These are phyloP conservation scores for Heterodera filipjevi DNA, from an alignment of 2,888 invertebrate species.

Conservation along the genomic window DNA sequence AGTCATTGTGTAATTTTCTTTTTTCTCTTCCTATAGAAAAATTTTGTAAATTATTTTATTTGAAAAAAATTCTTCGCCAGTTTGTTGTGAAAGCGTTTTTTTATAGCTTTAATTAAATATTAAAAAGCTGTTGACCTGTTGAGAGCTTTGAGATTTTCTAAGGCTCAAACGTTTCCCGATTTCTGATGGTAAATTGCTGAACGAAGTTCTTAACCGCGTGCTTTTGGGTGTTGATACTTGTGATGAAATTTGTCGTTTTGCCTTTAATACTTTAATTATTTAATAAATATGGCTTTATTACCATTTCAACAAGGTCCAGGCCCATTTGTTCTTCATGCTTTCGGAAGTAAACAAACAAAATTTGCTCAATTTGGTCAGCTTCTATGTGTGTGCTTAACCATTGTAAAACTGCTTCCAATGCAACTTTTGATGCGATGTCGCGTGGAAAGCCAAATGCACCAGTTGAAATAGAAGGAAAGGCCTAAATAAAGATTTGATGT, in stretches of 20 bases:
- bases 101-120: too few species aligned
- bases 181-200: background rate
- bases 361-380: background rate
- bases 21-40: too few species aligned
- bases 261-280: background rate
- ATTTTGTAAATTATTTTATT: background rate
- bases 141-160: too few species aligned
- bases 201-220: background rate
- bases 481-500: background rate
- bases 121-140: too few species aligned
- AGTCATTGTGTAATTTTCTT: too few species aligned
- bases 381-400: background rate
- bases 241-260: background rate
- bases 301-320: background rate
- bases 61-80: too few species aligned
- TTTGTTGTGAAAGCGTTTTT: background rate
- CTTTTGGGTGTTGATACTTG: background rate
- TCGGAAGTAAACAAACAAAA: background rate
- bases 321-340: background rate
- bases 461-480: background rate
- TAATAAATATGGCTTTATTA: background rate
- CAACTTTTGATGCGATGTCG: background rate
- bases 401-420: background rate
- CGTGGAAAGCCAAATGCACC: background rate
- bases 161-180: background rate